Evolutionary conservation across 1,140 invertebrate genomes (phyloP), one percentile per base, ranked within the genome.

Genomic region (Meteorus sp.): DNA sequence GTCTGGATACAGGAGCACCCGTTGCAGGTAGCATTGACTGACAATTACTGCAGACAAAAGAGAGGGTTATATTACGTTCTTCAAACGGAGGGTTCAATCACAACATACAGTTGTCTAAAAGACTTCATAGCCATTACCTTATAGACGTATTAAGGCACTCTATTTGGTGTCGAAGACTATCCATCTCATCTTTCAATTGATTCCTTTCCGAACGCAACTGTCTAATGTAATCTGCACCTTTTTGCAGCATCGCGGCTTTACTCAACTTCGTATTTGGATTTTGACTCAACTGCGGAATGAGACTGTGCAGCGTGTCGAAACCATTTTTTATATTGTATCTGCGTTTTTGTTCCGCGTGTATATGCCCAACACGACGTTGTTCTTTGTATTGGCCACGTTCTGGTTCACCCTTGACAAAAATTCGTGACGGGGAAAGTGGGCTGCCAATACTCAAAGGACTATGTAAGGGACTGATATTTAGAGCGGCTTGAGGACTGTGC

Each of bases 271-370:
- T 86, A 73, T 90, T 94, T 3, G 94, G 91, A 81, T 94, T 97
- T 67, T 92, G 88, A 77, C 87, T 91, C 9, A 98, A 83, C 61
- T 93, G 90, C 13, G 96, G 96, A 72, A 98, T 94, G n/a, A 99
- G 83, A 57, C 88, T 88, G 76, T 97, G 92, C 53, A 99, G 82
- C 73, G 90, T 90, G 77, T 99, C 95, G 79, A 98, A 98, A 20
- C 96, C 95, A 81, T 92, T 95, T 83, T 98, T 98, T 63, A 98
- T 97, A 73, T 97, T 98, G 73, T 93, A 96, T 33, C 97, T 85
- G 27, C 97, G 85, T 76, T 99, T 99, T 81, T 99, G 96, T 75
- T 99, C 97, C 0, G 97, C 95, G 76, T 98, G 95, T 59, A 97
- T 93, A 77, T 99, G 97, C 23, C 93, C 90, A 39, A 86, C 87